Evolutionary conservation across 1,140 invertebrate genomes (phyloP), one percentile per base, ranked within the genome.

Genomic region (Elysia chlorotica): DNA sequence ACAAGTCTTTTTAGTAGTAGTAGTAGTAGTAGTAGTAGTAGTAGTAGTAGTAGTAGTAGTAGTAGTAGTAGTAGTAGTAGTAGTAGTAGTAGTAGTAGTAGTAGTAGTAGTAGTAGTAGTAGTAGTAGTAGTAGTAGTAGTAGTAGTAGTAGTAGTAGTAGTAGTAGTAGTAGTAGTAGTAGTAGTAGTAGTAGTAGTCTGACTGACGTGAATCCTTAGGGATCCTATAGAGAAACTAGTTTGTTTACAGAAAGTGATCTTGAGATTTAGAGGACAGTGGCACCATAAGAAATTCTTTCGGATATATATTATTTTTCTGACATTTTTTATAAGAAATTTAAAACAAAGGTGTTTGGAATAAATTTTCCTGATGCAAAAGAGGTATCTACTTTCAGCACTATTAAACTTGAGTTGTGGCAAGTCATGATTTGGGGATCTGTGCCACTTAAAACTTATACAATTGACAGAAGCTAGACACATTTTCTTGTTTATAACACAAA

Each of bases 61-160:
- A 61, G 57, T 14, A 61, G 57, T 17, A 61, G 57, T 17, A 61
- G 57, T 17, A 61, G 57, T 17, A 61, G 57, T 17, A 61, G 57
- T 14, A 61, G 57, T 17, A 61, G 57, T 17, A 61, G 57, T 17
- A 61, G 57, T 17, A 61, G 57, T 17, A 61, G 57, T 17, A 61
- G 57, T 17, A 61, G 57, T 17, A 61, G 57, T 17, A 61, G 57
- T 17, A 61, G 57, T 17, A 61, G 57, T 17, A 61, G 57, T 17
- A 61, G 57, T 17, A 61, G 57, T 17, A 61, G 57, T 17, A 61
- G 57, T 17, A 61, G 57, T 17, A 61, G 57, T 17, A 61, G 57
- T 17, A 61, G 57, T 17, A 61, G 57, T 17, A 61, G 57, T 17
- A 61, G 57, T 17, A 61, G 57, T 17, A 61, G 57, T 17, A 61